Conservation (phyloP, 2,888 invertebrate species). For the Suillia variegata region DNA sequence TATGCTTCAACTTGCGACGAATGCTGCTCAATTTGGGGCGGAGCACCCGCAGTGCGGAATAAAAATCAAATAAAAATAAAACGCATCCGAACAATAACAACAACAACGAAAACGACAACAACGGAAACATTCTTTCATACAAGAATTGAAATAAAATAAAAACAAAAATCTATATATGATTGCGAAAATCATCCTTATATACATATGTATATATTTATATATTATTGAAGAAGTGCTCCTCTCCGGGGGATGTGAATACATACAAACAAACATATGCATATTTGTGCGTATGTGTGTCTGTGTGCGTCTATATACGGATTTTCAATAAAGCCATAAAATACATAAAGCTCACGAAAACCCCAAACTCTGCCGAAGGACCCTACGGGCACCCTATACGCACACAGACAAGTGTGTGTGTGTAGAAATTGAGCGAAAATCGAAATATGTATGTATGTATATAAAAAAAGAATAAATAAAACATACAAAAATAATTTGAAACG, state of each 20-base stretch:
- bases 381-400: constrained; percentile 5
- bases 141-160: not conserved
- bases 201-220: too few species aligned
- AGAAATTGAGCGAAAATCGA: constrained; percentile 6
- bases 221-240: not conserved
- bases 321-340: constrained; percentile 24
- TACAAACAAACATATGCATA: constrained; percentile 2
- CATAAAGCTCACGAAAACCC: not conserved
- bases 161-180: constrained; percentile 3
- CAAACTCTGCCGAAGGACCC: too few species aligned
- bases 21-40: constrained; percentile 26
- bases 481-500: too few species aligned
- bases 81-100: not conserved
- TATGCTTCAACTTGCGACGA: too few species aligned
- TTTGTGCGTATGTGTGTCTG: not conserved
- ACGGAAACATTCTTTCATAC: not conserved
- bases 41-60: constrained; percentile 4
- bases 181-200: constrained; percentile 7
- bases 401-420: constrained; percentile 12
- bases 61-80: constrained; percentile 11
- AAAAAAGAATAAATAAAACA: too few species aligned
- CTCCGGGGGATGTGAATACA: not conserved
- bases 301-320: constrained; percentile 16
- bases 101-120: constrained; percentile 9
- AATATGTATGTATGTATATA: too few species aligned